Conservation (phyloP, 2,113 vertebrate genomes). For the Callionymus lyra region DNA sequence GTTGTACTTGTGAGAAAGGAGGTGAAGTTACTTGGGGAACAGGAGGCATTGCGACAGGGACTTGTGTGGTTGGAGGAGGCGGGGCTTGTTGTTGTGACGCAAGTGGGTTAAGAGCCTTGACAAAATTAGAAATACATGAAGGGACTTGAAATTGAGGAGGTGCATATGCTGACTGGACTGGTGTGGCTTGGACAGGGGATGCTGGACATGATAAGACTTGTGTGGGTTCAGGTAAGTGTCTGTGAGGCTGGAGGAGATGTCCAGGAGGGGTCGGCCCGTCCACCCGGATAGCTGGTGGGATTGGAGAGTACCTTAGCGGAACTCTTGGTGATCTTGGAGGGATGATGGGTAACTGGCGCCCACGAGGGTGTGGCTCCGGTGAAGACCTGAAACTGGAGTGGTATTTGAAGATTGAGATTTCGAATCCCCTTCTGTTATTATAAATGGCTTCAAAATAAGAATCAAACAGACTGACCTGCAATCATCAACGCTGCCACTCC, state of each 20-base stretch:
- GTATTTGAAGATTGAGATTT: slow-evolving; percentile 5
- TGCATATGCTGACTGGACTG: neutral
- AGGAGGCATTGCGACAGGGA: neutral
- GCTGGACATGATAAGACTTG: neutral
- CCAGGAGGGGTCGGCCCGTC: neutral
- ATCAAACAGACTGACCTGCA: slow-evolving; percentile 52
- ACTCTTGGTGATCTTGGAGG: slow-evolving; percentile 59
- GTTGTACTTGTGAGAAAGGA: neutral
- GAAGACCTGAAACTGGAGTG: slow-evolving; percentile 54
- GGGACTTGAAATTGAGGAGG: slow-evolving; percentile 1
- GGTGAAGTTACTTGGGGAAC: neutral
- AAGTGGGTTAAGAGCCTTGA: neutral
- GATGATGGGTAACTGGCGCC: slow-evolving; percentile 80
- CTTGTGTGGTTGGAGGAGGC: neutral
- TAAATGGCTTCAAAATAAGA: slow-evolving; percentile 11
- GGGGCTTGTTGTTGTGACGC: neutral
- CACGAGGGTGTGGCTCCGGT: slow-evolving; percentile 60
- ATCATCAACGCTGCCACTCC: slow-evolving; percentile 58
- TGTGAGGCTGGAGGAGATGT: neutral
- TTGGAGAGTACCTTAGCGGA: neutral
- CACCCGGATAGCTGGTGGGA: neutral
- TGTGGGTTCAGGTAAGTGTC: too few relatives aligned
- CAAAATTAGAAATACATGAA: neutral
- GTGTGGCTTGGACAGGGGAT: neutral
- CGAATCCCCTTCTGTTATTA: too few relatives aligned